Evolutionary conservation across 2,888 invertebrate genomes (phyloP), one percentile per base, ranked within the genome.

Genomic region (Morpho helenor): DNA sequence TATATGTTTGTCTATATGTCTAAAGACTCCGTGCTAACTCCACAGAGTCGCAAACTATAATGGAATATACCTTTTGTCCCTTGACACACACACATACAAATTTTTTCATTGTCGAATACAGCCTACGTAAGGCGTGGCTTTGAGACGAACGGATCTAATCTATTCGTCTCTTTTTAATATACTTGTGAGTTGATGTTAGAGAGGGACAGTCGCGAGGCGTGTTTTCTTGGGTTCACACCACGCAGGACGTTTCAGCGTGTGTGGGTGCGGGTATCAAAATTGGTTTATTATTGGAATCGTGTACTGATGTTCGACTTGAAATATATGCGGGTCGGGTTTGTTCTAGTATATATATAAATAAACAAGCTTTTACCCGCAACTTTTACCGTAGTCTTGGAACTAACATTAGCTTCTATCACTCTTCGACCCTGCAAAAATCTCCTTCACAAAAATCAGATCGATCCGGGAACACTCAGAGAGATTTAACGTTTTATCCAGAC

Each of bases 41-140:
- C 56, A 39, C 42, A 56, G 52, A 58, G 56, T 48, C 56, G 10
- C 49, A 49, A 47, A 49, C 39, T 46, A 54, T 49, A 62, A 56
- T 60, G 56, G 48, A 23, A 51, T 23, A 48, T 57, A 60, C 62
- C 57, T 60, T 55, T 50, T 54, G 57, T 60, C 60, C 62, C 62
- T 60, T 62, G 40, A 16, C 10, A 10, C 52, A n/a, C 46, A 51
- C 56, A 55, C 55, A 61, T 39, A 45, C 48, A 52, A 42, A 31
- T 48, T 55, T 62, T 62, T 60, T 56, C 54, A 48, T 57, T 52
- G 39, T 52, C 54, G 49, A 42, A 62, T 60, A 62, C 49, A 57
- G 60, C 62, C 62, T 62, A 52, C 60, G 49, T 40, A 42, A 46
- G 62, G 62, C 55, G 62, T 44, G 53, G 62, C 57, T 44, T 55